Percentiles rank a stretch among this genome's conserved stretches.
Conservation (phyloP, 2,113 vertebrate species). For the Caretta caretta region DNA sequence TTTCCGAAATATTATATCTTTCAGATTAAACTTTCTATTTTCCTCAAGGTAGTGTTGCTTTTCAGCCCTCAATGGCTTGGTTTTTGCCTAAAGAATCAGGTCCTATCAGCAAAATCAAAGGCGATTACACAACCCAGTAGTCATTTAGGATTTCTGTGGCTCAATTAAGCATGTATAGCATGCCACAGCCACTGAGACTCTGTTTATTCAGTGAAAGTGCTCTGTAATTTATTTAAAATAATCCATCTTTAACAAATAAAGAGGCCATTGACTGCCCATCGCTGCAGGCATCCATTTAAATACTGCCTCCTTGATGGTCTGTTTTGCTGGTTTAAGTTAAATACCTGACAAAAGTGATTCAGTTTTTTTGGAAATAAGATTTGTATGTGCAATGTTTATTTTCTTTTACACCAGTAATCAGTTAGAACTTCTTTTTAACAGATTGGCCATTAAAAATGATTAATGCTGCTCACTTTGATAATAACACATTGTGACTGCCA, state of each 20-base stretch:
- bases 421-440: constrained; percentile 60
- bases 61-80: constrained; percentile 83
- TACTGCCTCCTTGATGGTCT: constrained; percentile 86
- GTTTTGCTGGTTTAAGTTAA: constrained; percentile 87
- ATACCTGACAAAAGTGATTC: constrained; percentile 86
- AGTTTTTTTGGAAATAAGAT: constrained; percentile 76
- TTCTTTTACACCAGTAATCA: constrained; percentile 78
- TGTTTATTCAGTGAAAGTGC: constrained; percentile 99
- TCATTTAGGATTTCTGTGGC: constrained; percentile 95
- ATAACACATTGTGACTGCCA: constrained; percentile 61
- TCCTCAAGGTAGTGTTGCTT: constrained; percentile 82
- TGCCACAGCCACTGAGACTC: constrained; percentile 94
- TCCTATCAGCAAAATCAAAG: constrained; percentile 92
- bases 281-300: constrained; percentile 93
- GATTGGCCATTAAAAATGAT: constrained; percentile 81
- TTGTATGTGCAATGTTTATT: constrained; percentile 75
- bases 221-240: constrained; percentile 99
- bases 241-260: constrained; percentile 99
- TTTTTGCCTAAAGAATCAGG: constrained; percentile 85
- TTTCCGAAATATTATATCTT: constrained; percentile 89
- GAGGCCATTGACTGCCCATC: constrained; percentile 93
- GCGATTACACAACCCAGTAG: constrained; percentile 88
- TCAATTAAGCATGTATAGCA: constrained; percentile 90
- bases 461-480: constrained; percentile 76
- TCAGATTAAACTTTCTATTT: constrained; percentile 84